Evolutionary conservation across 2,113 vertebrate species (phyloP).

Genomic region (Prinia subflava): DNA sequence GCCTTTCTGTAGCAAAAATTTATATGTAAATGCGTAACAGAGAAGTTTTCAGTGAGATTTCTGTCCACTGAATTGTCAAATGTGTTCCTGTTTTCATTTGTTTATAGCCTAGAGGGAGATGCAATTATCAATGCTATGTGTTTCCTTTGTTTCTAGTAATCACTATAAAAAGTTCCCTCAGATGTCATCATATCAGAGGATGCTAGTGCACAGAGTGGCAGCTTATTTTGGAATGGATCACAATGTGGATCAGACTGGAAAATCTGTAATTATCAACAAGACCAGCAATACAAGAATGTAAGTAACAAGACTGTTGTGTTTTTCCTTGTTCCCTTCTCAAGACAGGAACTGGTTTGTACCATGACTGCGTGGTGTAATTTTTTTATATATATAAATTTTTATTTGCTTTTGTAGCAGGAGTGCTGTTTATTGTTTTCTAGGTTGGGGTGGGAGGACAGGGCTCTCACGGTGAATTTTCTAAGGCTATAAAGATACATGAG

Average conservation of each 20-base stretch:
- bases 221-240: constrained; percentile 98
- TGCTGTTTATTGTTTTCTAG: background rate
- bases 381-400: background rate
- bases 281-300: constrained; percentile 94
- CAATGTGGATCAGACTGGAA: constrained; percentile 96
- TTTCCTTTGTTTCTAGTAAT: constrained; percentile 66
- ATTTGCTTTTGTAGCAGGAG: background rate
- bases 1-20: background rate
- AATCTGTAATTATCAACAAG: constrained; percentile 95
- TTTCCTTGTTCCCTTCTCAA: background rate
- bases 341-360: background rate
- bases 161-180: constrained; percentile 95
- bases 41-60: background rate
- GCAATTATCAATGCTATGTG: background rate
- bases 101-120: background rate
- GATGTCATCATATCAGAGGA: constrained; percentile 96
- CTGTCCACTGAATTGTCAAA: background rate
- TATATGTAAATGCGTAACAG: background rate
- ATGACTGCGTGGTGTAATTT: background rate
- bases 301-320: constrained; percentile 39
- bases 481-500: background rate
- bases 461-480: background rate
- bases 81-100: background rate
- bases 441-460: background rate
- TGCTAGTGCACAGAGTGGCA: constrained; percentile 93